These are phyloP conservation scores for Leucoraja ocellata DNA, from an alignment of 2,797 vertebrate species.

Conservation along the genomic window DNA sequence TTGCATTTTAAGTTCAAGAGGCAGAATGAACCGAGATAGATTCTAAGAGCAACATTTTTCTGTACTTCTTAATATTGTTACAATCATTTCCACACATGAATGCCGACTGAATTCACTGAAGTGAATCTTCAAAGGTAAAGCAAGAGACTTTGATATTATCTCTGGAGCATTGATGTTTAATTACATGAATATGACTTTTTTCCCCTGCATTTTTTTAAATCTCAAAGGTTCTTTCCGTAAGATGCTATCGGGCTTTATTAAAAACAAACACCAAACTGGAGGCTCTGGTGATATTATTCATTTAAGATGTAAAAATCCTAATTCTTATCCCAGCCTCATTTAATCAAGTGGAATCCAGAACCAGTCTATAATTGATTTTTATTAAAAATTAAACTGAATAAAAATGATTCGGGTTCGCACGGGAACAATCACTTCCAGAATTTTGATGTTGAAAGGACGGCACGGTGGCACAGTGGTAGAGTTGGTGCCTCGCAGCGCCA, in stretches of 20 bases:
- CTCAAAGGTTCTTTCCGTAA: not conserved
- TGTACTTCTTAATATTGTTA: conserved; percentile 17
- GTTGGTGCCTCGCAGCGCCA: too few species aligned
- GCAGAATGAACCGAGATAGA: not conserved
- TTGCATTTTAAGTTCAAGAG: not conserved
- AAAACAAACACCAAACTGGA: not conserved
- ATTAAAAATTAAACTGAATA: not conserved
- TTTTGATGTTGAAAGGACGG: not conserved
- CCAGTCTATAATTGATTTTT: not conserved
- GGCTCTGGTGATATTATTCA: not conserved
- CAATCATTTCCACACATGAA: conserved; percentile 26
- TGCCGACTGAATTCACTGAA: not conserved
- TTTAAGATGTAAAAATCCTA: not conserved
- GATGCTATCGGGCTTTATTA: not conserved
- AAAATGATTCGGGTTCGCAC: not conserved
- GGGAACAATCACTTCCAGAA: not conserved
- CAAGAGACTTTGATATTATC: conserved; percentile 33
- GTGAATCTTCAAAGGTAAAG: conserved; percentile 37
- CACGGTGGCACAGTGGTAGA: too few species aligned
- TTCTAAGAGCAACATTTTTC: conserved; percentile 24
- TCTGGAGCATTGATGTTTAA: conserved; percentile 25
- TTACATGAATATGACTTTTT: conserved; percentile 23
- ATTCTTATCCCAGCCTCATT: not conserved
- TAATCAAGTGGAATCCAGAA: not conserved
- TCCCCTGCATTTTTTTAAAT: not conserved